Conservation (phyloP, 2,797 vertebrate species). For the Pempheris klunzingeri region DNA sequence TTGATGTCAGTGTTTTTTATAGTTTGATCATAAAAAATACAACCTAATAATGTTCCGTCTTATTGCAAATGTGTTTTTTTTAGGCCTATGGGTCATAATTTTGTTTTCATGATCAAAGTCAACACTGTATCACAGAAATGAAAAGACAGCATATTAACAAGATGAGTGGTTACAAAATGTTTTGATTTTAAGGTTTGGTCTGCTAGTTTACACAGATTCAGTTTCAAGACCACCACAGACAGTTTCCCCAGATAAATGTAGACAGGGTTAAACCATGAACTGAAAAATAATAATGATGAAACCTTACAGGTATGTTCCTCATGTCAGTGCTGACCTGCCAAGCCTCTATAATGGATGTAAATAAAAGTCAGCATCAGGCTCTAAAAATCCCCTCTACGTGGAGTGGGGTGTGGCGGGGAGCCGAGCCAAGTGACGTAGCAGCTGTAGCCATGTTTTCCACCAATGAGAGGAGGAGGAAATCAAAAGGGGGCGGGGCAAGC, state of each 20-base stretch:
- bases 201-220: no score
- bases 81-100: not conserved
- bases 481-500: conserved; percentile 15
- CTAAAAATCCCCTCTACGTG: conserved; percentile 56
- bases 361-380: conserved; percentile 18
- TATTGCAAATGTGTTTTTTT: conserved; percentile 1
- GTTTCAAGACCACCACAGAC: not conserved
- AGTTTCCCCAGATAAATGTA: not conserved
- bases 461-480: conserved; percentile 52
- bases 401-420: conserved; percentile 38
- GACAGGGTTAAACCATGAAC: not conserved
- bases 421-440: not conserved
- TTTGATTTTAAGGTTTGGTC: not conserved
- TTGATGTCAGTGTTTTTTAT: conserved; percentile 36
- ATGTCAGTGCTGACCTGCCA: not conserved
- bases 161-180: not conserved
- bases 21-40: conserved; percentile 42
- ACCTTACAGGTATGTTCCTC: not conserved
- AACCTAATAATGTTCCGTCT: not conserved
- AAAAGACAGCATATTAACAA: not conserved
- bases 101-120: not conserved
- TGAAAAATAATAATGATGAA: not conserved
- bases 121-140: not conserved
- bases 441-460: not conserved
- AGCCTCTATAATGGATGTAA: conserved; percentile 16